A percentile compares a stretch with the other conserved stretches of the same genome.
Evolutionary conservation across 2,888 invertebrate genomes (phyloP).

Genomic region (Stratiomys singularior): DNA sequence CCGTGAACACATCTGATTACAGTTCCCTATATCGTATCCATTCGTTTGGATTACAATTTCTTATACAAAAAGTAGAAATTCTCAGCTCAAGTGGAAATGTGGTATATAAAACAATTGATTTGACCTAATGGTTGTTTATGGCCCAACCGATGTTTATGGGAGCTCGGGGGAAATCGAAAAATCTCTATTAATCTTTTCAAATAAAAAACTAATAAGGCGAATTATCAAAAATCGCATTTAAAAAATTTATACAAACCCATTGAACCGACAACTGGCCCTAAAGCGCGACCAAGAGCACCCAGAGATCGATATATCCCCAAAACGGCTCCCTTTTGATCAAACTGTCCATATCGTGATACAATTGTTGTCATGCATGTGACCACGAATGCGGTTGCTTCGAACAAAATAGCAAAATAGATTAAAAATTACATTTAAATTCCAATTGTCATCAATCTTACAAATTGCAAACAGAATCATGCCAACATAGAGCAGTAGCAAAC

Average conservation of each 20-base stretch:
- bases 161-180: too few relatives aligned
- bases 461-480: conserved; percentile 90
- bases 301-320: conserved; percentile 94
- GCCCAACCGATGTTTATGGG: too few relatives aligned
- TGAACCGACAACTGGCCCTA: conserved; percentile 90
- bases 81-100: too few relatives aligned
- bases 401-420: conserved; percentile 45
- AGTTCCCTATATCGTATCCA: too few relatives aligned
- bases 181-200: too few relatives aligned
- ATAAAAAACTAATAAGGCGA: too few relatives aligned
- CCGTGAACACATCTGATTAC: too few relatives aligned
- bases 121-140: too few relatives aligned
- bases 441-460: conserved; percentile 72
- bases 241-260: conserved; percentile 69
- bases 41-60: too few relatives aligned
- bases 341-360: conserved; percentile 84
- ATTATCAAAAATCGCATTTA: too few relatives aligned
- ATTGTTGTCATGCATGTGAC: conserved; percentile 95
- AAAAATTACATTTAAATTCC: conserved; percentile 14
- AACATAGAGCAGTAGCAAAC: conserved; percentile 74
- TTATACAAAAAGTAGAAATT: too few relatives aligned
- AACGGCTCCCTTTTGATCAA: conserved; percentile 88
- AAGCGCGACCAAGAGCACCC: conserved; percentile 91
- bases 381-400: conserved; percentile 85
- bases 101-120: too few relatives aligned